Percentiles rank a stretch among this genome's conserved stretches.
Evolutionary conservation across 2,797 vertebrate genomes (phyloP).

Genomic region (Oophaga sylvatica): DNA sequence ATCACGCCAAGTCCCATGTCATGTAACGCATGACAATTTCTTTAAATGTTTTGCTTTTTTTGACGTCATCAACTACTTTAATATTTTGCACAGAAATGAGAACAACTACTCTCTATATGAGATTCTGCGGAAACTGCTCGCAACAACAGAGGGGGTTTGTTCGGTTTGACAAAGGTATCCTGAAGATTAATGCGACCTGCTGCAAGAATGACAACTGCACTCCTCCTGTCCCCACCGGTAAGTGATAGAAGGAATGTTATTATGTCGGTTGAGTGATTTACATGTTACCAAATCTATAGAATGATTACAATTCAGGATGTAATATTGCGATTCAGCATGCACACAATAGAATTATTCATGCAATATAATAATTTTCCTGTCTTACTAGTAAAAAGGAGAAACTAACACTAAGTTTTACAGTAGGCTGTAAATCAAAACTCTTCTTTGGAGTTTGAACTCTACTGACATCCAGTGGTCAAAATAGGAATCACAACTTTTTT

Average conservation of each 20-base stretch:
- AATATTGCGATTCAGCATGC: too few relatives aligned
- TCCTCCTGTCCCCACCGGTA: slow-evolving; percentile 23
- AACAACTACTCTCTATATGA: background rate
- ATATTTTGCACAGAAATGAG: background rate
- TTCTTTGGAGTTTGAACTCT: background rate
- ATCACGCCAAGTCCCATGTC: too few relatives aligned
- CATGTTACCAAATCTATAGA: background rate
- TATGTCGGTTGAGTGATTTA: background rate
- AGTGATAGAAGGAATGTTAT: background rate
- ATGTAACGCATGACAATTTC: too few relatives aligned
- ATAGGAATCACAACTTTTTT: too few relatives aligned
- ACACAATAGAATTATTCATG: background rate
- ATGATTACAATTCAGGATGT: too few relatives aligned
- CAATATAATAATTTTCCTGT: background rate
- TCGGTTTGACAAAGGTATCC: slow-evolving; percentile 8
- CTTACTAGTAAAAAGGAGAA: background rate
- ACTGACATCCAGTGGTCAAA: background rate
- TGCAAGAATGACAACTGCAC: slow-evolving; percentile 7
- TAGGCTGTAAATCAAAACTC: background rate
- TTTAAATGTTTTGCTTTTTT: too few relatives aligned
- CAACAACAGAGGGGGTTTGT: background rate
- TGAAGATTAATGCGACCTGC: slow-evolving; percentile 34
- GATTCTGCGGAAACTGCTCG: slow-evolving; percentile 11
- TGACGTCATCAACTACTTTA: background rate
- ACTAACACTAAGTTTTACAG: background rate